Evolutionary conservation across 1,140 invertebrate genomes (phyloP).

Genomic region (Mizuhopecten yessoensis): DNA sequence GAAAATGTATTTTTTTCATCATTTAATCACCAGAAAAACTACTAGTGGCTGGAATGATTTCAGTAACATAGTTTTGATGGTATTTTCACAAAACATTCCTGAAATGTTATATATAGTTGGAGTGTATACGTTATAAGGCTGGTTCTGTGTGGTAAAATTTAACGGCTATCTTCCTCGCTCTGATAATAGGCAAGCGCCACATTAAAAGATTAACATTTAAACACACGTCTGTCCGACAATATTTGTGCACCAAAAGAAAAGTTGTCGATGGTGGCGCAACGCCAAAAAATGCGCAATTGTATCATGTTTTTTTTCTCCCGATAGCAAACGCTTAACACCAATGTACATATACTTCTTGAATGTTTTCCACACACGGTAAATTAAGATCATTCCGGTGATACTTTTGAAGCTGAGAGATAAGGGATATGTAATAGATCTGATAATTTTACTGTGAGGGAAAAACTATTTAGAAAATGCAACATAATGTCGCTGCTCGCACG

Average conservation of each 20-base stretch:
- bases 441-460: background rate
- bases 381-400: background rate
- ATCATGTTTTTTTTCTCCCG: constrained; percentile 6
- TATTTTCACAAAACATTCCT: background rate
- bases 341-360: background rate
- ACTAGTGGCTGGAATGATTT: background rate
- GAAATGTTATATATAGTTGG: background rate
- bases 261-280: background rate
- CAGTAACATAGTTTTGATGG: background rate
- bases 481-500: background rate
- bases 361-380: background rate
- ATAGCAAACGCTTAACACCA: background rate
- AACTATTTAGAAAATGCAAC: background rate
- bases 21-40: background rate
- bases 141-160: constrained; percentile 23
- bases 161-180: background rate
- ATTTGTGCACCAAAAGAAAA: constrained; percentile 28
- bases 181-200: constrained; percentile 10
- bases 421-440: background rate
- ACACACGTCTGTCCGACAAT: background rate
- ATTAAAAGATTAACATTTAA: constrained; percentile 21
- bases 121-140: background rate
- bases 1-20: background rate
- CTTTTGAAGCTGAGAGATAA: background rate
- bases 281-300: constrained; percentile 38